phyloP scores from a whole-genome alignment of 2,113 vertebrate species.

The Hippoglossus stenolepis region DNA sequence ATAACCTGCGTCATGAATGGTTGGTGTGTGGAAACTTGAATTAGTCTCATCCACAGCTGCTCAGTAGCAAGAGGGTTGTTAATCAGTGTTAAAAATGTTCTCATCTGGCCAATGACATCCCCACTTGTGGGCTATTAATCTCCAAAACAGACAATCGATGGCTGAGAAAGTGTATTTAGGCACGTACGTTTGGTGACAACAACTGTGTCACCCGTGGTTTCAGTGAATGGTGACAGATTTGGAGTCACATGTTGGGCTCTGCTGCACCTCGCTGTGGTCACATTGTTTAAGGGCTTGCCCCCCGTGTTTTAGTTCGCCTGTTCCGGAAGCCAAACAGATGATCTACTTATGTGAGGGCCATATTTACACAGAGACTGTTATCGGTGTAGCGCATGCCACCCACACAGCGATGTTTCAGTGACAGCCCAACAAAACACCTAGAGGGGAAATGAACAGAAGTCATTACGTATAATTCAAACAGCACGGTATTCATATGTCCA shows the following conservation, averaged over 20 bases:
- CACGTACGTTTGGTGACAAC: background rate
- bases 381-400: background rate
- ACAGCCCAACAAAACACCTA: slow-evolving; percentile 12
- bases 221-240: slow-evolving; percentile 14
- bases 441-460: slow-evolving; percentile 40
- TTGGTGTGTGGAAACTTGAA: background rate
- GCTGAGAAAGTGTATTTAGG: slow-evolving; percentile 1
- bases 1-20: background rate
- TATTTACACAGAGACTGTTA: slow-evolving; percentile 1
- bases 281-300: slow-evolving; percentile 9
- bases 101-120: background rate
- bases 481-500: slow-evolving; percentile 31
- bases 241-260: slow-evolving; percentile 11
- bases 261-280: slow-evolving; percentile 6
- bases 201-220: background rate
- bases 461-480: slow-evolving; percentile 42
- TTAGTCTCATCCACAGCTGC: background rate
- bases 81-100: background rate
- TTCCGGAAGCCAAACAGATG: slow-evolving; percentile 26
- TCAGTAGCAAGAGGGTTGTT: background rate
- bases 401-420: slow-evolving; percentile 42
- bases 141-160: slow-evolving; percentile 3
- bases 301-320: slow-evolving; percentile 16
- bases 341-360: slow-evolving; percentile 38
- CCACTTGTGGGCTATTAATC: background rate